Evolutionary conservation across 2,888 invertebrate genomes (phyloP), one percentile per base, ranked within the genome.

Genomic region (Polyploca ridens): DNA sequence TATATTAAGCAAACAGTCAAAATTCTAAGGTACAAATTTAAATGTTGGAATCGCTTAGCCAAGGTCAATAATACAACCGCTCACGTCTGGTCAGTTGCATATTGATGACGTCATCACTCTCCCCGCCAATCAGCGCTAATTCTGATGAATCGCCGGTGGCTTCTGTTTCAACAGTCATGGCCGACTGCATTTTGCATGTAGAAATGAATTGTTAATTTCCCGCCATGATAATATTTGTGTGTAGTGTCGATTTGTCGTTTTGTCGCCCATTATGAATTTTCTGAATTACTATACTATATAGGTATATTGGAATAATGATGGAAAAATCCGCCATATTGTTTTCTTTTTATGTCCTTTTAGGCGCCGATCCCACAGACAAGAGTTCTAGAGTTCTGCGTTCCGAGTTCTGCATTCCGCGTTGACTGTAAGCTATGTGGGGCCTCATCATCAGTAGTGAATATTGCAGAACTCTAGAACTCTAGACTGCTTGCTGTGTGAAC

Each of bases 31-130:
- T 14, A 7, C 33, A 38, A 7, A 65, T 66, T 68, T 69, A 46
- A 46, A 67, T 62, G 63, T 61, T 63, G 44, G 41, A 33, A 63
- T 33, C 58, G 46, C 54, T 62, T 54, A 57, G 33, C 7, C 13
- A n/a, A 58, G 16, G 63, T 49, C 60, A 54, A 41, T 54, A 63
- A 60, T 58, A 63, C 13, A 33, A 58, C 71, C 65, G 70, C 65
- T 64, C 54, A 54, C 54, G 69, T 66, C 65, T 63, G 74, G 77
- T 77, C 77, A 77, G 78, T 73, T 83, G 81, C 81, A 89, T 87
- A 90, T 87, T 90, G 89, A 90, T 90, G 89, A 90, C 89, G 85
- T 91, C 90, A 91, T 91, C 88, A 84, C 84, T 84, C 84, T 82
- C 78, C 78, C 82, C 76, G 77, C 86, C 89, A 89, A 89, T 90